Evolutionary conservation across 2,113 vertebrate genomes (phyloP).

Genomic region (Rhinichthys klamathensis): DNA sequence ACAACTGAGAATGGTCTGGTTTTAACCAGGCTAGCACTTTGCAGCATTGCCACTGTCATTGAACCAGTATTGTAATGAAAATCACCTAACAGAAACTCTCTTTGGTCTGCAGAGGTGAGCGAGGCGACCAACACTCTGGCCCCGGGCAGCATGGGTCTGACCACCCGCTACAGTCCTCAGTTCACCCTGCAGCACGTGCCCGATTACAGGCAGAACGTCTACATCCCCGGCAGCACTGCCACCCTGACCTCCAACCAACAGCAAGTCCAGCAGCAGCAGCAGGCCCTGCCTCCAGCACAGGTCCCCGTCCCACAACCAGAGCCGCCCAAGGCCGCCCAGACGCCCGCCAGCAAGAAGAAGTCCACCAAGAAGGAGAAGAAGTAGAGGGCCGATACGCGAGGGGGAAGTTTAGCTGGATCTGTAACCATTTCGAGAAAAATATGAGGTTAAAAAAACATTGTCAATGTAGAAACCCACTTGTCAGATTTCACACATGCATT

Average conservation of each 20-base stretch:
- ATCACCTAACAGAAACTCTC: not conserved
- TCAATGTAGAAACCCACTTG: constrained; percentile 26
- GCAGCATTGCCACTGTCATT: not conserved
- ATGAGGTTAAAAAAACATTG: not conserved
- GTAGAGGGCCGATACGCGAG: constrained; percentile 67
- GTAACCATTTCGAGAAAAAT: not conserved
- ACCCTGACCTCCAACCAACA: constrained; percentile 88
- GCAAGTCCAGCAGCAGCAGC: constrained; percentile 73
- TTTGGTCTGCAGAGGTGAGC: constrained; percentile 81
- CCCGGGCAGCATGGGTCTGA: constrained; percentile 94
- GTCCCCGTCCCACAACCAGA: constrained; percentile 71
- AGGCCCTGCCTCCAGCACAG: constrained; percentile 77
- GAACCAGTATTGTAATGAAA: not conserved
- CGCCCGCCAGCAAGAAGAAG: constrained; percentile 94
- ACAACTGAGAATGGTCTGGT: too few species aligned
- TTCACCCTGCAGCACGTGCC: constrained; percentile 98
- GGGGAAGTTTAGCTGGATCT: not conserved
- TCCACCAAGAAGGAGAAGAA: constrained; percentile 99
- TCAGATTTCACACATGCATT: not conserved
- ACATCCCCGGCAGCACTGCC: constrained; percentile 95
- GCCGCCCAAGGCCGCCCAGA: constrained; percentile 80
- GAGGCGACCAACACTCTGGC: constrained; percentile 88
- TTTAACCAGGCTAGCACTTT: too few species aligned
- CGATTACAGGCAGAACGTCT: constrained; percentile 97
- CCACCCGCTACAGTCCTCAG: constrained; percentile 93